Percentiles rank a stretch among this genome's conserved stretches.
Conservation (phyloP, 2,888 invertebrate genomes). For the Drosophila ezoana region DNA sequence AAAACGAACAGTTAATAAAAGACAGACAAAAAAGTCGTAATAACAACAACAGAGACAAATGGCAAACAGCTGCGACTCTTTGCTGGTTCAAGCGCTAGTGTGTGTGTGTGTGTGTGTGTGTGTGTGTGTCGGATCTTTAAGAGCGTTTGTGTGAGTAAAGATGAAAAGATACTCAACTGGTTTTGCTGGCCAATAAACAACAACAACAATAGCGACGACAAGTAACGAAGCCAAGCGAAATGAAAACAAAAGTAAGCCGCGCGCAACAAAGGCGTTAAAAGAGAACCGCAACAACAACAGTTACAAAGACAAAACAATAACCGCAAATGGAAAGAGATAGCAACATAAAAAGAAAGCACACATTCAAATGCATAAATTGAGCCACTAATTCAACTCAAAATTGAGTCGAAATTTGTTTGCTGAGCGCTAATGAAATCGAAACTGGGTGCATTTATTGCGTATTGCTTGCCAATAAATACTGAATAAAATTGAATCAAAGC, state of each 20-base stretch:
- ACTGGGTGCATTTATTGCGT: slow-evolving; percentile 21
- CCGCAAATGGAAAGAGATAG: slow-evolving; percentile 38
- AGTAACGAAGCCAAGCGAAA: slow-evolving; percentile 46
- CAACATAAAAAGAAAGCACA: slow-evolving; percentile 23
- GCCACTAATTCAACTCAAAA: slow-evolving; percentile 65
- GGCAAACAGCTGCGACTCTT: slow-evolving; percentile 65
- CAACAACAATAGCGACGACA: slow-evolving; percentile 42
- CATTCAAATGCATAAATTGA: slow-evolving; percentile 65
- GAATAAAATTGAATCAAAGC: slow-evolving; percentile 23
- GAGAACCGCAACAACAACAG: slow-evolving; percentile 34
- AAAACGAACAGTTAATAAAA: slow-evolving; percentile 61
- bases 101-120: slow-evolving; percentile 7
- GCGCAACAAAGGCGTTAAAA: slow-evolving; percentile 51
- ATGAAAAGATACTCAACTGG: slow-evolving; percentile 73
- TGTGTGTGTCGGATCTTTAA: slow-evolving; percentile 9
- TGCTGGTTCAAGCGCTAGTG: slow-evolving; percentile 4
- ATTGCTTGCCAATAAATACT: slow-evolving; percentile 19
- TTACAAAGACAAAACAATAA: slow-evolving; percentile 25
- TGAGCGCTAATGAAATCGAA: slow-evolving; percentile 26
- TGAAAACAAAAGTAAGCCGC: slow-evolving; percentile 63
- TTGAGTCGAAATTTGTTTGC: slow-evolving; percentile 20
- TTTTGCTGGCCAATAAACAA: slow-evolving; percentile 68
- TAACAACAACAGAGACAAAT: slow-evolving; percentile 54
- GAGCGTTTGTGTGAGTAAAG: slow-evolving; percentile 23
- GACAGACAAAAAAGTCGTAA: slow-evolving; percentile 29